Evolutionary conservation across 1,140 invertebrate species (phyloP).

Genomic region (Bursaphelenchus mucronatus): DNA sequence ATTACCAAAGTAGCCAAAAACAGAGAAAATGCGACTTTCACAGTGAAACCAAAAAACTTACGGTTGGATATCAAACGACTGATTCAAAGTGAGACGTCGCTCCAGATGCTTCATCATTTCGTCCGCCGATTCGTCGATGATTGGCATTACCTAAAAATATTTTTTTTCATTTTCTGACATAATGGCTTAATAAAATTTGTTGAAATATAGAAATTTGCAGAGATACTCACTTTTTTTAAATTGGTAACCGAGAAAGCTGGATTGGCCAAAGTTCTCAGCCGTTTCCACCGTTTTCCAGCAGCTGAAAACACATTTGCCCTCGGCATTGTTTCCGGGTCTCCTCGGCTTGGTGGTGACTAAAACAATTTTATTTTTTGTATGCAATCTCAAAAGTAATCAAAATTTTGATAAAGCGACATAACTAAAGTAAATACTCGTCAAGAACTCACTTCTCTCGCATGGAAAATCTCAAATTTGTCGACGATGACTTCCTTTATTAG

Average conservation of each 20-base stretch:
- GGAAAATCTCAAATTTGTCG: conserved; percentile 64
- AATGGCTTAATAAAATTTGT: conserved; percentile 2
- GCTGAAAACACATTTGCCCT: conserved; percentile 46
- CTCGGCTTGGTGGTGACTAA: conserved; percentile 28
- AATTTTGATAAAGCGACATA: conserved; percentile 19
- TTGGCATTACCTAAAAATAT: conserved; percentile 51
- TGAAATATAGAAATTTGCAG: conserved; percentile 21
- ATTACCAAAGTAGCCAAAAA: background rate
- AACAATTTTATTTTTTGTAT: background rate
- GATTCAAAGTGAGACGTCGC: conserved; percentile 14
- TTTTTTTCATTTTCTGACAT: background rate
- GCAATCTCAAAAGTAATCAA: no score
- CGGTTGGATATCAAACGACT: conserved; percentile 32
- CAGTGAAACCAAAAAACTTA: conserved; percentile 14
- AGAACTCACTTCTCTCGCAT: conserved; percentile 53
- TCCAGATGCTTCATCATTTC: conserved; percentile 43
- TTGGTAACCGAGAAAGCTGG: conserved; percentile 63
- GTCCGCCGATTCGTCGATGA: conserved; percentile 46
- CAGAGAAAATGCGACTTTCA: no score
- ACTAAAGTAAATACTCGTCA: conserved; percentile 15
- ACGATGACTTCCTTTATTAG: conserved; percentile 63
- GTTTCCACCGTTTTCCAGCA: conserved; percentile 61
- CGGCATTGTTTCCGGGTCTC: conserved; percentile 30
- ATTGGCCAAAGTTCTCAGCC: conserved; percentile 62
- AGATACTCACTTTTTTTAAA: conserved; percentile 58